Percentiles rank a stretch among this genome's conserved stretches.
Conservation (phyloP, 2,113 vertebrate species). For the Eupsittula cactorum region DNA sequence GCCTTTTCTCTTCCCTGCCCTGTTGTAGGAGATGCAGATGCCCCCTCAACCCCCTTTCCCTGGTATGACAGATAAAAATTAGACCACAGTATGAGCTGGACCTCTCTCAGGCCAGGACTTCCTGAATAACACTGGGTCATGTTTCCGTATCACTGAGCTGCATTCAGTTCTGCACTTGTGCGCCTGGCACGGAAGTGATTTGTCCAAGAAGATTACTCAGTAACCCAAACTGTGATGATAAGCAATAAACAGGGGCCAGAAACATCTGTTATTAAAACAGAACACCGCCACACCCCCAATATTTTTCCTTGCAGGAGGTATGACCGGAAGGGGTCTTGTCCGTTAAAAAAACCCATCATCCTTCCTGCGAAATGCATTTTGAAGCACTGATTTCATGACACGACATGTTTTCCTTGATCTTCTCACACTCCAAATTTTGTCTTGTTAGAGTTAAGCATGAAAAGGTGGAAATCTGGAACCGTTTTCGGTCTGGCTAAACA, state of each 20-base stretch:
- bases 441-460: not conserved
- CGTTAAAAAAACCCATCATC: not conserved
- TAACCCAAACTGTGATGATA: not conserved
- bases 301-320: not conserved
- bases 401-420: not conserved
- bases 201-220: conserved; percentile 20
- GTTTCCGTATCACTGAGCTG: not conserved
- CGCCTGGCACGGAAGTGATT: conserved; percentile 21
- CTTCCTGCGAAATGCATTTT: not conserved
- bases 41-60: not conserved
- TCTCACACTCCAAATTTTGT: not conserved
- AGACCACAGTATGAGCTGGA: conserved; percentile 13
- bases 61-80: conserved; percentile 32
- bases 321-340: not conserved
- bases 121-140: not conserved
- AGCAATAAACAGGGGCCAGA: conserved; percentile 19
- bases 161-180: conserved; percentile 16
- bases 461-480: conserved; percentile 39
- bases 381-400: conserved; percentile 19
- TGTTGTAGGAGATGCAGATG: not conserved
- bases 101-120: not conserved
- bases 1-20: not conserved
- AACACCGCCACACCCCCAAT: not conserved
- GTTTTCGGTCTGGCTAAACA: conserved; percentile 44
- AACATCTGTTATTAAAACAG: conserved; percentile 26